phyloP scores from a whole-genome alignment of 2,113 vertebrate genomes.

The Phoenicopterus ruber region DNA sequence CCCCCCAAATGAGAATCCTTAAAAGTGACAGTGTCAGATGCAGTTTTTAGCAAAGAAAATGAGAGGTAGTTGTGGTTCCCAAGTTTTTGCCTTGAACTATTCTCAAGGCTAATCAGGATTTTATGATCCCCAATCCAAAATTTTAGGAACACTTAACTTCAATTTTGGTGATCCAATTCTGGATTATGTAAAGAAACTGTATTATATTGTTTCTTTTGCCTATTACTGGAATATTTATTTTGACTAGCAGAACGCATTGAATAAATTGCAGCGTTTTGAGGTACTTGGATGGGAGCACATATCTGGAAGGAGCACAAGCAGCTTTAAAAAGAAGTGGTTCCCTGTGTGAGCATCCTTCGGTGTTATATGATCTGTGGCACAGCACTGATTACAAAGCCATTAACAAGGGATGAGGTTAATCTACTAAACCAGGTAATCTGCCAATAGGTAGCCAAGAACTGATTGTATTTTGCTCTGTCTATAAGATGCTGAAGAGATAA shows the following conservation, averaged over 20 bases:
- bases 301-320: neutral
- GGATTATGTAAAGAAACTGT: neutral
- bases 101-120: neutral
- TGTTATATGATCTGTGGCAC: neutral
- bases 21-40: neutral
- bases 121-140: neutral
- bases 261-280: neutral
- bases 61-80: neutral
- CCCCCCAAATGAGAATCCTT: neutral
- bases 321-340: neutral
- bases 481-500: neutral
- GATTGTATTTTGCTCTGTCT: neutral
- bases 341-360: neutral
- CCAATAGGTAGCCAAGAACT: neutral
- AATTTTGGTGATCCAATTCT: neutral
- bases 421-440: neutral
- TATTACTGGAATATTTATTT: neutral
- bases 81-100: neutral
- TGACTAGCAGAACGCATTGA: neutral
- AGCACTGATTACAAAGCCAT: neutral
- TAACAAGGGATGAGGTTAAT: neutral
- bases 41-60: neutral
- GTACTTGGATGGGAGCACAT: neutral
- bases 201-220: neutral
- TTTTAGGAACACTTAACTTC: neutral